Base-by-base conservation (phyloP, 2,888 invertebrate species). In the Andrena chrysosceles region DNA sequence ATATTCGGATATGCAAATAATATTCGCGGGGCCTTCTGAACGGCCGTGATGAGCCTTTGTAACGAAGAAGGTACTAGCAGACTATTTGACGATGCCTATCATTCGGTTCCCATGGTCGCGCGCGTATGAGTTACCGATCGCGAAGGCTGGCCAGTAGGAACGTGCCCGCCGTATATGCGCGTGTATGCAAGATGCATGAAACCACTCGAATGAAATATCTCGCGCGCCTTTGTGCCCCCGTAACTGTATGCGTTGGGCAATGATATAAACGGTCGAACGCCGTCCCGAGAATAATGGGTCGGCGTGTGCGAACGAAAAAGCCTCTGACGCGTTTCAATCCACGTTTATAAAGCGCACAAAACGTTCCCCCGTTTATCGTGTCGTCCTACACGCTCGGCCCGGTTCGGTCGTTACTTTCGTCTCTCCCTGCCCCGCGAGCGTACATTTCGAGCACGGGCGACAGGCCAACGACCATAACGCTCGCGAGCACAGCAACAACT, bases 391-490 rank as follows among this genome's bases (percentile, higher is more conserved):
- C 63, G 56, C 69, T 56, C 52, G 49, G 20, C 62, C 66, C 62
- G 42, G 54, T 75, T 62, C 54, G 20, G 29, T 8, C 52, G 48
- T 77, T 60, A 72, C 71, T 54, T 67, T 74, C 66, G 69, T 67
- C 56, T 67, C 29, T 63, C 48, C 66, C 35, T 59, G n/a, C 16
- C 48, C 29, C 62, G 35, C 31, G 35, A 31, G 33, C 16, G 35
- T 68, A 60, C 49, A 75, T 62, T 67, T 67, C 60, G 26, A 64
- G 72, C 52, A 63, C 63, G 89, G 86, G 87, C 87, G 83, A 68
- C 78, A 83, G 83, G 87, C 89, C 89, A 89, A 87, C 86, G 86
- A 86, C 85, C 85, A 87, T 79, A 83, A 74, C 78, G 67, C 20
- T 67, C 20, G 42, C 66, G 33, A 10, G 60, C 52, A 77, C 69